phyloP scores from a whole-genome alignment of 2,113 vertebrate genomes.

The Mesocricetus auratus region DNA sequence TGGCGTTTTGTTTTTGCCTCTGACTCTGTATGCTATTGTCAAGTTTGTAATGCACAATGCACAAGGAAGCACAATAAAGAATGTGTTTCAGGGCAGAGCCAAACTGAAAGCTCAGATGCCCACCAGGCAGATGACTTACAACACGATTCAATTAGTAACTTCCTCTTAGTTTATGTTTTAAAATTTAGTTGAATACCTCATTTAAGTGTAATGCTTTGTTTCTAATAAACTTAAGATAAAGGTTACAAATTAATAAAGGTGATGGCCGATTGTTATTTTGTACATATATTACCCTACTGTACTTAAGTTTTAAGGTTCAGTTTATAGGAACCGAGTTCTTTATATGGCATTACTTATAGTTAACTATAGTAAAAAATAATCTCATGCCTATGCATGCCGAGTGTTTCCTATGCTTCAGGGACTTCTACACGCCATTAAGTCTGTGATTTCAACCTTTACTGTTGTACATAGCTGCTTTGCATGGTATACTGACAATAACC shows the following conservation, averaged over 20 bases:
- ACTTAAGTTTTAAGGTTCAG: background rate
- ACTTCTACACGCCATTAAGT: background rate
- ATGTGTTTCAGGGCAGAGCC: background rate
- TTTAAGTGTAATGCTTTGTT: background rate
- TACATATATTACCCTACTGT: background rate
- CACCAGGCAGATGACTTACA: background rate
- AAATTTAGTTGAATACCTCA: background rate
- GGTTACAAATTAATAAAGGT: background rate
- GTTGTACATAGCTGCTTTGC: background rate
- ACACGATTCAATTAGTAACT: background rate
- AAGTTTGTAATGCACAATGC: background rate
- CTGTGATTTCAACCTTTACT: background rate
- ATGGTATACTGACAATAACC: background rate
- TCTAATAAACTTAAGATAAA: background rate
- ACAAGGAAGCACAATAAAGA: background rate
- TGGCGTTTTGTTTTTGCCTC: background rate
- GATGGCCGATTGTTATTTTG: background rate
- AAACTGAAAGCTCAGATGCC: background rate
- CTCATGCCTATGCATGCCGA: background rate
- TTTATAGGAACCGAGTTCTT: background rate
- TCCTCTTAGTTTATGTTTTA: background rate
- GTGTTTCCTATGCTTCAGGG: background rate
- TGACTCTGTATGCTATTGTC: background rate
- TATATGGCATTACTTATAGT: background rate
- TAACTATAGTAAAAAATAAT: background rate